These are phyloP conservation scores for Cryptomyrus ogoouensis DNA, from an alignment of 2,113 vertebrate species.

Conservation along the genomic window DNA sequence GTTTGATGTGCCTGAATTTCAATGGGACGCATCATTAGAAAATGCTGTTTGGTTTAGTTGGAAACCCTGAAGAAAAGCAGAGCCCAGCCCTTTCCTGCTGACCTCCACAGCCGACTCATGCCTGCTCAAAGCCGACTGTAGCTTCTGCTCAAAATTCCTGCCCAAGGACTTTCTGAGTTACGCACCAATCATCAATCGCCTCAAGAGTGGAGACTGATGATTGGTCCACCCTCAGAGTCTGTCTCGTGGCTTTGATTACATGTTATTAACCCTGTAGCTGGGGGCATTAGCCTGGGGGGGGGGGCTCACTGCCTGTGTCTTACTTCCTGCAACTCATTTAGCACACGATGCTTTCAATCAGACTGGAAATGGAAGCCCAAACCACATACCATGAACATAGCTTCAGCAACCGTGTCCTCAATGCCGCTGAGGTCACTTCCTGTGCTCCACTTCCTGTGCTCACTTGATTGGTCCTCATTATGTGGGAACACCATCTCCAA, in stretches of 20 bases:
- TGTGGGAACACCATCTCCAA: not conserved
- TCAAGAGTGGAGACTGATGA: not conserved
- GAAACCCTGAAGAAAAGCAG: not conserved
- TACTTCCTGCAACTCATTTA: not conserved
- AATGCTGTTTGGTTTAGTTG: not conserved
- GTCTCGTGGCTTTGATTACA: slow-evolving; percentile 52
- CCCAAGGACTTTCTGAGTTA: not conserved
- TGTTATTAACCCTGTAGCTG: slow-evolving; percentile 44
- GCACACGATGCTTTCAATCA: not conserved
- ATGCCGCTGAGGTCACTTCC: not conserved
- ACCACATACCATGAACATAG: not conserved
- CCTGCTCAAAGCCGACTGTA: not conserved
- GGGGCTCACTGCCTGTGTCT: not conserved
- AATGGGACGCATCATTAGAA: not conserved
- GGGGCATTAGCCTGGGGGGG: slow-evolving; percentile 44
- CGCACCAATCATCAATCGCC: not conserved
- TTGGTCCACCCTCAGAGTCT: slow-evolving; percentile 17
- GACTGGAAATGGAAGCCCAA: not conserved
- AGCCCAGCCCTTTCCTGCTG: not conserved
- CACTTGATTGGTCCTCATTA: not conserved
- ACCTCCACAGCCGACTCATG: not conserved
- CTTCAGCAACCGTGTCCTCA: not conserved
- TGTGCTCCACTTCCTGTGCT: not conserved
- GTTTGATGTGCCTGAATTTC: not conserved
- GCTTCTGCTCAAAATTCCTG: not conserved